Percentiles rank a stretch among this genome's conserved stretches.
Evolutionary conservation across 2,888 invertebrate species (phyloP).

Genomic region (Eupithecia subfuscata): DNA sequence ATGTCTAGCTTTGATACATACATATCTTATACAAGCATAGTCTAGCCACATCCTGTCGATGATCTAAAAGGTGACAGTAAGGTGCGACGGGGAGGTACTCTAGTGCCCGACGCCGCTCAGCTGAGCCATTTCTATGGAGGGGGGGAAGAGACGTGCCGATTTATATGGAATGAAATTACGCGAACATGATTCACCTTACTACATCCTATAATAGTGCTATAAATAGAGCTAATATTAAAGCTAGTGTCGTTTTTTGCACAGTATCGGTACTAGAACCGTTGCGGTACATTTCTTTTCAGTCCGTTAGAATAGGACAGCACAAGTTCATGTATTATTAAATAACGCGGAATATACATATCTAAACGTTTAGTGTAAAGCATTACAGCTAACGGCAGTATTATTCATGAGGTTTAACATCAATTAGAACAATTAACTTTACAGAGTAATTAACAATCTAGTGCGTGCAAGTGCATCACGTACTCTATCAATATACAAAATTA

Average conservation of each 20-base stretch:
- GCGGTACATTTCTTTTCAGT: neutral
- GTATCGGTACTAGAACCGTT: neutral
- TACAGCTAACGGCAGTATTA: slow-evolving; percentile 31
- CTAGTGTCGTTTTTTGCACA: slow-evolving; percentile 18
- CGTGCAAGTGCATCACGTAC: slow-evolving; percentile 29
- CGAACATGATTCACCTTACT: slow-evolving; percentile 33
- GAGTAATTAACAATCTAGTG: slow-evolving; percentile 19
- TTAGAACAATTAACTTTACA: slow-evolving; percentile 25
- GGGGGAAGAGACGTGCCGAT: slow-evolving; percentile 35
- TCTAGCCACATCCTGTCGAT: slow-evolving; percentile 10
- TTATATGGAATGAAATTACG: slow-evolving; percentile 32
- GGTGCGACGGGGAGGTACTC: slow-evolving; percentile 21
- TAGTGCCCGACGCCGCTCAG: slow-evolving; percentile 23
- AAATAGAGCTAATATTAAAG: slow-evolving; percentile 22
- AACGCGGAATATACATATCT: slow-evolving; percentile 9
- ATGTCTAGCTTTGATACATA: neutral
- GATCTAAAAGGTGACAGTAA: slow-evolving; percentile 13
- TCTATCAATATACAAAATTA: slow-evolving; percentile 28
- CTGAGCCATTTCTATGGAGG: slow-evolving; percentile 22
- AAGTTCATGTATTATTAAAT: neutral
- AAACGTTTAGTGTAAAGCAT: slow-evolving; percentile 23
- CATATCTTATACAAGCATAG: neutral
- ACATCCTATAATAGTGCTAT: slow-evolving; percentile 28
- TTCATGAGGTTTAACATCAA: slow-evolving; percentile 17
- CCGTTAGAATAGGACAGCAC: slow-evolving; percentile 1